A percentile compares a stretch with the other conserved stretches of the same genome.
phyloP scores from a whole-genome alignment of 2,113 vertebrate genomes.

The Pachypanchax playfairii region DNA sequence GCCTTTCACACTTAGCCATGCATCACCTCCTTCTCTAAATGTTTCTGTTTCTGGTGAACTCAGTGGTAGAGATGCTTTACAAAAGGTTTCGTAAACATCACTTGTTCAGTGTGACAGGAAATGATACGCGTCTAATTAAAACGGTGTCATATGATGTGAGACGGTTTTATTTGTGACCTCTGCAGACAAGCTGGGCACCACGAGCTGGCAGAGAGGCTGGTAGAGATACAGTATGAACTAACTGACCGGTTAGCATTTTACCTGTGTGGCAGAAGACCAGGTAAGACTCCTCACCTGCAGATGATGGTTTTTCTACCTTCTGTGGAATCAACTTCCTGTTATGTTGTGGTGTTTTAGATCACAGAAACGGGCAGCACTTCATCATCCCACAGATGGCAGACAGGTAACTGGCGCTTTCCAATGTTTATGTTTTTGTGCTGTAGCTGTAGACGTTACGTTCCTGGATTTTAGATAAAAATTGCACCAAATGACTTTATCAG shows the following conservation, averaged over 20 bases:
- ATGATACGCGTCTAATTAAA: conserved; percentile 41
- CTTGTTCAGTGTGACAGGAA: conserved; percentile 30
- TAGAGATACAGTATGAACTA: conserved; percentile 97
- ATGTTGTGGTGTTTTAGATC: conserved; percentile 82
- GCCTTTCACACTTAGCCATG: background rate
- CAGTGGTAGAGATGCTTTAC: background rate
- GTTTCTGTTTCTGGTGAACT: background rate
- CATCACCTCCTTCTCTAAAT: background rate
- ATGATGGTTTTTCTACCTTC: background rate
- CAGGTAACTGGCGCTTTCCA: conserved; percentile 82
- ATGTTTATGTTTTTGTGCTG: background rate
- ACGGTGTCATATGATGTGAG: conserved; percentile 1
- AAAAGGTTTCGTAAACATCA: background rate
- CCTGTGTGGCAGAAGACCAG: conserved; percentile 95
- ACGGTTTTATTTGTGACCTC: conserved; percentile 26
- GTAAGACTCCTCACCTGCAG: conserved; percentile 66
- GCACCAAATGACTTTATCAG: too few species aligned
- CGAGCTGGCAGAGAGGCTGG: conserved; percentile 91
- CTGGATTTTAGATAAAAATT: background rate
- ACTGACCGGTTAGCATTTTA: conserved; percentile 97
- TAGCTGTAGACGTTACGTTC: background rate
- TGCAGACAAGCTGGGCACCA: conserved; percentile 94
- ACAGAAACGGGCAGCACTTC: conserved; percentile 95
- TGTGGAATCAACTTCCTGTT: background rate
- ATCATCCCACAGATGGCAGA: conserved; percentile 99